Conservation (phyloP, 1,140 invertebrate genomes). For the Aphelenchoides fujianensis region DNA sequence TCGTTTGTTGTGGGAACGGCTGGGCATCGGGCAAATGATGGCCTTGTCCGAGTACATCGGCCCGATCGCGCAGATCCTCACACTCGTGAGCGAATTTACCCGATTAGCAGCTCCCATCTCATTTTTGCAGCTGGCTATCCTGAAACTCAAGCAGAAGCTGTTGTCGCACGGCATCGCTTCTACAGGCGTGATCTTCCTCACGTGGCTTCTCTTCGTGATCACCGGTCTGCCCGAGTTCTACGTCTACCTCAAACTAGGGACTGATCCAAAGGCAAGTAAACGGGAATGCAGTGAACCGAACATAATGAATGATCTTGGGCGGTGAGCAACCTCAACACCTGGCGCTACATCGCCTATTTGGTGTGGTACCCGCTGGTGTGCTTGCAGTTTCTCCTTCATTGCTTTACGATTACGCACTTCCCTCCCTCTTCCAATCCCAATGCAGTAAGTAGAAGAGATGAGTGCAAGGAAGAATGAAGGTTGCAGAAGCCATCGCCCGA, state of each 20-base stretch:
- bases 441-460: too few relatives aligned
- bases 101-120: slow-evolving; percentile 16
- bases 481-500: slow-evolving; percentile 85
- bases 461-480: too few relatives aligned
- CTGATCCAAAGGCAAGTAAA: slow-evolving; percentile 20
- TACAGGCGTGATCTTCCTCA: slow-evolving; percentile 36
- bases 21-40: slow-evolving; percentile 23
- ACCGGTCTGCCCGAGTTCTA: slow-evolving; percentile 39
- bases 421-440: too few relatives aligned
- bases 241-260: slow-evolving; percentile 31
- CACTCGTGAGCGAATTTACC: slow-evolving; percentile 33
- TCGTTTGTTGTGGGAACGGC: slow-evolving; percentile 26
- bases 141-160: slow-evolving; percentile 29
- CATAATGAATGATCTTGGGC: too few relatives aligned
- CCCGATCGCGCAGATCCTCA: slow-evolving; percentile 36
- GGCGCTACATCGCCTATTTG: slow-evolving; percentile 23
- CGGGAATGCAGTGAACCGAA: too few relatives aligned
- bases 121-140: slow-evolving; percentile 31
- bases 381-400: slow-evolving; percentile 40
- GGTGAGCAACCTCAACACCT: slow-evolving; percentile 17
- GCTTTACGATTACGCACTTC: too few relatives aligned
- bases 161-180: slow-evolving; percentile 28
- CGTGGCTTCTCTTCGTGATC: slow-evolving; percentile 43
- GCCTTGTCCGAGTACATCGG: slow-evolving; percentile 44
- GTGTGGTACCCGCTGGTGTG: slow-evolving; percentile 37